Evolutionary conservation across 2,888 invertebrate genomes (phyloP), one percentile per base, ranked within the genome.

Genomic region (Mystacides longicornis): DNA sequence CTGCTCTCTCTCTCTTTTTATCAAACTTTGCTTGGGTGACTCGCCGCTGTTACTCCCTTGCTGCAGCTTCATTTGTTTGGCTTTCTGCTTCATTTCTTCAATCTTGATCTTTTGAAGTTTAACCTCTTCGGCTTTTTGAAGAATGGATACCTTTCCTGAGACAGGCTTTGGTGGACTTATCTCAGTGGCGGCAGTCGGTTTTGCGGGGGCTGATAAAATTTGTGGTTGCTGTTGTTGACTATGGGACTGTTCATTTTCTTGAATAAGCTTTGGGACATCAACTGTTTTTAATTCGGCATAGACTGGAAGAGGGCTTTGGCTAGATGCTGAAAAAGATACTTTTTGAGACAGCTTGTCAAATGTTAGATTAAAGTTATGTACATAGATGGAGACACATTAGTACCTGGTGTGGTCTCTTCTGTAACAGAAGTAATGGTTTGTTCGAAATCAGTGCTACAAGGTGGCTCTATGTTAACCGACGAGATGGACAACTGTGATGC

Each of bases 231-330:
- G 14, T 68, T 65, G 1, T n/a, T n/a, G n/a, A n/a, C n/a, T n/a
- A n/a, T n/a, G n/a, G n/a, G n/a, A n/a, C n/a, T n/a, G n/a, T n/a
- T n/a, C n/a, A 65, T 59, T 11, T 16, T 37, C 14, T 7, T 37
- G 7, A 27, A 5, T 11, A 27, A 27, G 5, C 14, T 37, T 16
- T 14, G 16, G n/a, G 4, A 3, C 14, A 1, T 69, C 68, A 1
- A 67, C 65, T 0, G 67, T 64, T 5, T 67, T 54, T 9, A 71
- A 56, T 23, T 73, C 71, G 1, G 69, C 63, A 54, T 67, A 68
- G 0, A 66, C 64, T 7, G 55, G 50, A n/a, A 45, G 42, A 1
- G 27, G n/a, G 16, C 37, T 37, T 7, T 37, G n/a, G 14, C 3
- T 16, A 7, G 14, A 3, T 3, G 16, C 37, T 37, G 37, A 37